Conservation (phyloP, 2,888 invertebrate genomes). For the Acleris sparsana region DNA sequence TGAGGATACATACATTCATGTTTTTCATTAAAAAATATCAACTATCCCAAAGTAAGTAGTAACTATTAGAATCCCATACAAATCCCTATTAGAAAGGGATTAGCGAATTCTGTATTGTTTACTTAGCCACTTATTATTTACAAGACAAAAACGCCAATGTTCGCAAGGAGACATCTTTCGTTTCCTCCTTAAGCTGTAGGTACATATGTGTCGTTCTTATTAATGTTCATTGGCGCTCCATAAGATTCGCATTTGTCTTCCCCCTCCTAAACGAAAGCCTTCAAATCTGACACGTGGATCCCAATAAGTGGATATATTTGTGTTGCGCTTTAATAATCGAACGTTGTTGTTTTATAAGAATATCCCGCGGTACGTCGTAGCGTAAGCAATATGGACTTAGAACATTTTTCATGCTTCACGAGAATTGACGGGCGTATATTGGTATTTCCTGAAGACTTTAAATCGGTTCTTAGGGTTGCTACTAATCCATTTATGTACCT, state of each 20-base stretch:
- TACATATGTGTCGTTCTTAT: neutral
- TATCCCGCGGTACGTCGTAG: neutral
- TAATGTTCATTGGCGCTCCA: conserved; percentile 5
- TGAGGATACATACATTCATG: too few species aligned
- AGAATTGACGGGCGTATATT: conserved; percentile 56
- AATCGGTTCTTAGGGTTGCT: conserved; percentile 53
- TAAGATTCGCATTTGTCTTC: conserved; percentile 27
- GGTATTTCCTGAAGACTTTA: conserved; percentile 59
- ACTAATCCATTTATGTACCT: conserved; percentile 9
- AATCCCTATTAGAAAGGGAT: too few species aligned
- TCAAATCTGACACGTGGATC: conserved; percentile 31
- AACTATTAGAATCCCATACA: too few species aligned
- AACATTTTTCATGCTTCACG: conserved; percentile 50
- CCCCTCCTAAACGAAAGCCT: conserved; percentile 8
- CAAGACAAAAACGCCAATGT: too few species aligned
- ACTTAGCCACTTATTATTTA: too few species aligned
- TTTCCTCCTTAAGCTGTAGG: too few species aligned
- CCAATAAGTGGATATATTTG: conserved; percentile 8
- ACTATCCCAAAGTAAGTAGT: too few species aligned
- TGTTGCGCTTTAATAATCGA: conserved; percentile 33
- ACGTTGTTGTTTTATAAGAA: conserved; percentile 19
- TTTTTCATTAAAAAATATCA: too few species aligned
- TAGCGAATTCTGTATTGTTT: too few species aligned
- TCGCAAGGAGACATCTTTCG: too few species aligned
- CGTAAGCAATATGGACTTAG: conserved; percentile 19